phyloP scores from a whole-genome alignment of 2,797 vertebrate species.

The Austrolebias charrua region DNA sequence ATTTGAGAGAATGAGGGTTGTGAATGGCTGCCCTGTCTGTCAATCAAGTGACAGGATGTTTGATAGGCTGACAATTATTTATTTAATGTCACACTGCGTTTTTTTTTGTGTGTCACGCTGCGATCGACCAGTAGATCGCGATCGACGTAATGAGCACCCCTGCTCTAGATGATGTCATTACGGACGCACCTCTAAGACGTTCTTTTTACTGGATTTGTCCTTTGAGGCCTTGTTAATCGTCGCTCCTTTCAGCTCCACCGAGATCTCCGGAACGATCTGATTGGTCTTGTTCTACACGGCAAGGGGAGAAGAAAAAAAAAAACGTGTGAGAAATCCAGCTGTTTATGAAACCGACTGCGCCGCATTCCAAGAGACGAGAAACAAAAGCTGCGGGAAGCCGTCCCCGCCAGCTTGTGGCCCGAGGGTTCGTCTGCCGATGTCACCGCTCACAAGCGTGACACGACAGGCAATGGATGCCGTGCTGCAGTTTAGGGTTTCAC shows the following conservation, averaged over 20 bases:
- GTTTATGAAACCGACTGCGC: conserved; percentile 34
- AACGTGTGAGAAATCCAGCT: conserved; percentile 8
- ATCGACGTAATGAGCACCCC: too few species aligned
- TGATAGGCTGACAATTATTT: too few species aligned
- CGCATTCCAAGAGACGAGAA: conserved; percentile 52
- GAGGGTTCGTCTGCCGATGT: conserved; percentile 27
- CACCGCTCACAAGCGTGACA: background rate
- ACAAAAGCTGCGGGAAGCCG: conserved; percentile 23
- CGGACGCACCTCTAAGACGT: conserved; percentile 89
- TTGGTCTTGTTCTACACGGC: conserved; percentile 83
- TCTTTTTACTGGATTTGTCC: conserved; percentile 96
- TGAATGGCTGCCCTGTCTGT: too few species aligned
- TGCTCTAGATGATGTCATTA: conserved; percentile 13
- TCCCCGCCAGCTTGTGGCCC: conserved; percentile 1
- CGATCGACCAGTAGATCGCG: too few species aligned
- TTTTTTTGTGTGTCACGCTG: too few species aligned
- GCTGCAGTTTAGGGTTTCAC: background rate
- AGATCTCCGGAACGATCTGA: conserved; percentile 87
- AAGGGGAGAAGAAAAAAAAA: background rate
- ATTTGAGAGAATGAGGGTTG: too few species aligned
- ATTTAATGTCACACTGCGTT: too few species aligned
- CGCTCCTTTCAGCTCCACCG: conserved; percentile 86
- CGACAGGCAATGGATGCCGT: background rate
- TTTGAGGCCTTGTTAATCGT: conserved; percentile 84
- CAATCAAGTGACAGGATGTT: too few species aligned